These are phyloP conservation scores for Pristionchus japonicus DNA, from an alignment of 2,888 invertebrate species.

Conservation along the genomic window DNA sequence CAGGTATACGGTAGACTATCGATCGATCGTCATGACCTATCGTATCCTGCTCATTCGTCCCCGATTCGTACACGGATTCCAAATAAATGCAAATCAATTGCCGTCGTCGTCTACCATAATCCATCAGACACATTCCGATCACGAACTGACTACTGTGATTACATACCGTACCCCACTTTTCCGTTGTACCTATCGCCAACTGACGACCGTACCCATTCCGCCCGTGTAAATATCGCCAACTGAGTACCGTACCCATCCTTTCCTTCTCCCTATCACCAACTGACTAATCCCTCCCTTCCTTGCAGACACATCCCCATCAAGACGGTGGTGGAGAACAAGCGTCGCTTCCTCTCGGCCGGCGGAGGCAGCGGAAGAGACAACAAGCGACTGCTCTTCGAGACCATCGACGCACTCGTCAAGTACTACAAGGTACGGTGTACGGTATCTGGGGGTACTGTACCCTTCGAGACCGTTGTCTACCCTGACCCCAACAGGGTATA, in stretches of 20 bases:
- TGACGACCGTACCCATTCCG: background rate
- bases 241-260: no score
- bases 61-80: no score
- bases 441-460: background rate
- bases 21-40: no score
- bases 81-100: no score
- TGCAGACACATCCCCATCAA: slow-evolving; percentile 22
- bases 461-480: background rate
- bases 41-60: background rate
- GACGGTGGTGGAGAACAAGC: background rate
- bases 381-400: background rate
- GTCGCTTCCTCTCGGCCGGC: background rate
- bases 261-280: background rate
- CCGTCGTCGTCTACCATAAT: no score
- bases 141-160: no score
- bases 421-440: slow-evolving; percentile 1
- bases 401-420: slow-evolving; percentile 24
- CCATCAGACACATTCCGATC: no score
- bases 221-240: no score
- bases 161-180: no score
- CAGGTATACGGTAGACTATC: background rate
- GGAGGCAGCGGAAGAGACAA: background rate
- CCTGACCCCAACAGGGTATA: background rate
- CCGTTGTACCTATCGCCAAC: background rate
- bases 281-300: background rate